Evolutionary conservation across 2,888 invertebrate genomes (phyloP).

Genomic region (Lasioglossum leucozonium): DNA sequence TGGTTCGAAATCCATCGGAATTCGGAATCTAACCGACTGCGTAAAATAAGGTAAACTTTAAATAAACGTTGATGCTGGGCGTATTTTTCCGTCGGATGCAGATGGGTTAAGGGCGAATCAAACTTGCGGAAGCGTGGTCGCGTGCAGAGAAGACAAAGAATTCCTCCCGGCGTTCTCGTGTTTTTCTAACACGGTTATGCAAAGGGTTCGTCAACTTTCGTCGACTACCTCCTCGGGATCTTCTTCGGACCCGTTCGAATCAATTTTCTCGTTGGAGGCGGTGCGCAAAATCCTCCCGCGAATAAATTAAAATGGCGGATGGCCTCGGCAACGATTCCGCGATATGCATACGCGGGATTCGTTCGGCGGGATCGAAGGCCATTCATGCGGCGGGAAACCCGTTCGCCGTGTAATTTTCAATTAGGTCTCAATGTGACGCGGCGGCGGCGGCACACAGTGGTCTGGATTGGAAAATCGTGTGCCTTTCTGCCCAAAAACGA

Average conservation of each 20-base stretch:
- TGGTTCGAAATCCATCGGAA: too few relatives aligned
- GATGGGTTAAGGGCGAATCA: not conserved
- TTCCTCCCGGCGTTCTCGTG: slow-evolving; percentile 4
- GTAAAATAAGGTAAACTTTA: not conserved
- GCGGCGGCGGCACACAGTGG: too few relatives aligned
- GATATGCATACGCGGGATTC: not conserved
- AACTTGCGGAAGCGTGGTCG: not conserved
- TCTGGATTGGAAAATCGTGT: too few relatives aligned
- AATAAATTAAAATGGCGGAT: slow-evolving; percentile 15
- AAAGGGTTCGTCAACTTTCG: slow-evolving; percentile 18
- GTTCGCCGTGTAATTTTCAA: slow-evolving; percentile 72
- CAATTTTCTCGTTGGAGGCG: not conserved
- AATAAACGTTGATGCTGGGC: not conserved
- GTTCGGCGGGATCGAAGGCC: slow-evolving; percentile 24
- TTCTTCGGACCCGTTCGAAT: not conserved
- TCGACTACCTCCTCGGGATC: too few relatives aligned
- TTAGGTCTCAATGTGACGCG: slow-evolving; percentile 69
- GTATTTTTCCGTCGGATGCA: not conserved
- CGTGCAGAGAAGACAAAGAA: not conserved
- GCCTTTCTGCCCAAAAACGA: too few relatives aligned
- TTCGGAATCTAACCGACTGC: too few relatives aligned
- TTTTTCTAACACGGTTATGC: slow-evolving; percentile 25
- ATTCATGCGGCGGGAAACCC: slow-evolving; percentile 46
- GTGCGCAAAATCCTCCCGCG: not conserved
- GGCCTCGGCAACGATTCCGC: not conserved